Evolutionary conservation across 2,797 vertebrate genomes (phyloP), one percentile per base, ranked within the genome.

Genomic region (Chrysocyon brachyurus): DNA sequence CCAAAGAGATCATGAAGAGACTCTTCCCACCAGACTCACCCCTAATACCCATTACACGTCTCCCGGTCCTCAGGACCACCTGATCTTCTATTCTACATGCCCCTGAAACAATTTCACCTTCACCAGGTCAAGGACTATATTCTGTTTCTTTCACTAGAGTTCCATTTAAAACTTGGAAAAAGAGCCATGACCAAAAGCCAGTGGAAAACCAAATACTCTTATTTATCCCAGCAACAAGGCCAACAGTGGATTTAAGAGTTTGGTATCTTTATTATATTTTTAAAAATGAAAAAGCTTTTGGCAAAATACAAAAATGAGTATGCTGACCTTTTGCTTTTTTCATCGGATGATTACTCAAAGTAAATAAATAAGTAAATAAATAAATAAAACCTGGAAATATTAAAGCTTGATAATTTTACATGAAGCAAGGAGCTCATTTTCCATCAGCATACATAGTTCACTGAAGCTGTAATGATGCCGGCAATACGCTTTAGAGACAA

Each of bases 271-370:
- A 75, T 82, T 92, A 12, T 24, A 40, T 92, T 90, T 86, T 95
- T 90, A 96, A 83, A 90, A 90, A 78, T 57, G 36, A 72, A 86
- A 94, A 94, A 90, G 56, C 24, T 96, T 92, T 94, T n/a, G 59
- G 49, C 59, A 85, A 95, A 85, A 87, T 63, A 63, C 75, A 26
- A 94, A 54, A 85, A 92, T 54, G 12, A 57, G 9, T 49, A 54
- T 10, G 36, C 28, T 83, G 82, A 96, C 49, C 68, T 77, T 90
- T n/a, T 61, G 63, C 6, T 11, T 84, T 68, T 90, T 33, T 61
- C 40, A 40, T 63, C 10, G 19, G 57, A 14, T 40, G 68, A 96
- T 49, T 94, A 82, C 31, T 61, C n/a, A 49, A 85, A 87, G 24
- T 40, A 63, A 82, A 49, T 90, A 85, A 61, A 57, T 61, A 66